Evolutionary conservation across 2,797 vertebrate species (phyloP).

Genomic region (Loris lydekkerianus): DNA sequence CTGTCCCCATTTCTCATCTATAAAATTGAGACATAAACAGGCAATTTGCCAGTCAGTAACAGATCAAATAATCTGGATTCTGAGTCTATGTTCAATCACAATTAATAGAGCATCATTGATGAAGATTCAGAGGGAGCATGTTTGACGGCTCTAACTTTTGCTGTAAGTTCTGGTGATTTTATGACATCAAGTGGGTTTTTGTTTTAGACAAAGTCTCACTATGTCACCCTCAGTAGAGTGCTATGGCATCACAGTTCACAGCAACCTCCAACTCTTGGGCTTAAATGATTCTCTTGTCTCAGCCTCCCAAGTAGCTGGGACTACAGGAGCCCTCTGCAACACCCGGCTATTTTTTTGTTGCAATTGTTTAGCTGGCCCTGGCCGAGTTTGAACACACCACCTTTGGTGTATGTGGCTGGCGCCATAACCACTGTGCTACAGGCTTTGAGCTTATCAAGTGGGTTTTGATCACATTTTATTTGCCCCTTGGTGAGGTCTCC

Average conservation of each 20-base stretch:
- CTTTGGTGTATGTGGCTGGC: no score
- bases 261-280: no score
- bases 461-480: slow-evolving; percentile 8
- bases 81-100: not conserved
- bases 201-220: no score
- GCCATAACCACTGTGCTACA: no score
- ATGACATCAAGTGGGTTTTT: not conserved
- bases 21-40: not conserved
- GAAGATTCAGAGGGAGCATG: not conserved
- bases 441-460: not conserved
- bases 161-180: not conserved
- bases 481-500: not conserved
- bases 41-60: not conserved
- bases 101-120: not conserved
- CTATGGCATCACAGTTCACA: no score
- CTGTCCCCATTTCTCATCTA: not conserved
- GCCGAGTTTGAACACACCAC: no score
- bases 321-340: no score
- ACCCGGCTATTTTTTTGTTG: no score
- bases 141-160: not conserved
- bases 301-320: no score
- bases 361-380: no score
- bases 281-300: no score
- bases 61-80: not conserved
- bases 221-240: no score